Percentiles rank a stretch among this genome's conserved stretches.
Conservation (phyloP, 1,140 invertebrate species). For the Elysia chlorotica region DNA sequence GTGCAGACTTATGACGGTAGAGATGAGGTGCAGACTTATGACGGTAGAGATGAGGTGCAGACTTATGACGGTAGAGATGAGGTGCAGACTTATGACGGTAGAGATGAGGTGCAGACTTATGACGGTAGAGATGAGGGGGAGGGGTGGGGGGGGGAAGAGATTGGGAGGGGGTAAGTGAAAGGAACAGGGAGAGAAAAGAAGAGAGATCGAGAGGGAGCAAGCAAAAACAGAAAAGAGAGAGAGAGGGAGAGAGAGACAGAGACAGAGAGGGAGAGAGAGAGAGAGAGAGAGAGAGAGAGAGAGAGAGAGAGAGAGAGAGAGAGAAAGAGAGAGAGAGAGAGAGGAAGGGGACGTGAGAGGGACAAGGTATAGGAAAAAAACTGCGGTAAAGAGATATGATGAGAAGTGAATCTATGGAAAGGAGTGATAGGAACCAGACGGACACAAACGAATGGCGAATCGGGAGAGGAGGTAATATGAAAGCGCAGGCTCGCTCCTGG, state of each 20-base stretch:
- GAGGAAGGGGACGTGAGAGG: background rate
- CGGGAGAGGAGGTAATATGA: background rate
- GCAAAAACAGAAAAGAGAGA: background rate
- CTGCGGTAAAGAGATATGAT: background rate
- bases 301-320: background rate
- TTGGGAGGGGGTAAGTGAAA: background rate
- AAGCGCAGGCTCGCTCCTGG: too few relatives aligned
- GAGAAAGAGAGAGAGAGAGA: background rate
- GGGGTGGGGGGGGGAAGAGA: background rate
- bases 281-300: too few relatives aligned
- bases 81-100: too few relatives aligned
- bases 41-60: too few relatives aligned
- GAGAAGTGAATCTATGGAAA: too few relatives aligned
- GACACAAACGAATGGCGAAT: background rate
- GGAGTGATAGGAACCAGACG: too few relatives aligned
- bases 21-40: too few relatives aligned
- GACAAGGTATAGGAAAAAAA: background rate
- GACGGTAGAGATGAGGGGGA: background rate
- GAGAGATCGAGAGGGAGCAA: background rate
- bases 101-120: too few relatives aligned
- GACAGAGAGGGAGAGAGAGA: background rate
- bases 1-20: too few relatives aligned
- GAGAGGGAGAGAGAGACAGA: background rate
- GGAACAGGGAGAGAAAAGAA: background rate
- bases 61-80: too few relatives aligned